A percentile compares a stretch with the other conserved stretches of the same genome.
Evolutionary conservation across 2,113 vertebrate species (phyloP).

Genomic region (Xiphophorus couchianus): DNA sequence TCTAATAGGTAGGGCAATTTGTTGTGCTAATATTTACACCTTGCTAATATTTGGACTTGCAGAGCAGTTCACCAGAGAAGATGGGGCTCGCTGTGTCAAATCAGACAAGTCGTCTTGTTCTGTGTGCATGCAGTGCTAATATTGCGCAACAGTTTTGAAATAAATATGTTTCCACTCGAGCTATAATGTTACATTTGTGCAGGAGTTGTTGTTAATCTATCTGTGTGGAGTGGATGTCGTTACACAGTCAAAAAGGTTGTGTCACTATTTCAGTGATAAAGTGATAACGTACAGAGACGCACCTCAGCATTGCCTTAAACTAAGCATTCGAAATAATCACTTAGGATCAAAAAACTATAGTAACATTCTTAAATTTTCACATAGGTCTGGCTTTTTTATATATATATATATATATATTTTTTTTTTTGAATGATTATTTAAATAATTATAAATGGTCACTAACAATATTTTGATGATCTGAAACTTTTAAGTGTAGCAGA

Average conservation of each 20-base stretch:
- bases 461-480: no score
- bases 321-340: neutral
- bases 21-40: neutral
- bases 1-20: no score
- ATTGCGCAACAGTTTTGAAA: neutral
- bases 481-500: no score
- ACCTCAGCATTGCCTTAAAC: neutral
- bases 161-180: no score
- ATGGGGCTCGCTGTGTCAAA: neutral
- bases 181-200: neutral
- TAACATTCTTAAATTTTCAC: no score
- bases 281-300: no score
- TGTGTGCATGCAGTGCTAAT: neutral
- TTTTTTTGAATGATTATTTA: no score
- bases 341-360: neutral
- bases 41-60: neutral
- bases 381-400: no score
- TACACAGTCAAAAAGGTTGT: neutral
- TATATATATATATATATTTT: no score
- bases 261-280: neutral
- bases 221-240: neutral
- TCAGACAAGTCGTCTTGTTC: neutral
- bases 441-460: no score
- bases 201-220: neutral
- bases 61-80: neutral